These are phyloP conservation scores for Oreocharis arfaki DNA, from an alignment of 2,113 vertebrate species.

Conservation along the genomic window DNA sequence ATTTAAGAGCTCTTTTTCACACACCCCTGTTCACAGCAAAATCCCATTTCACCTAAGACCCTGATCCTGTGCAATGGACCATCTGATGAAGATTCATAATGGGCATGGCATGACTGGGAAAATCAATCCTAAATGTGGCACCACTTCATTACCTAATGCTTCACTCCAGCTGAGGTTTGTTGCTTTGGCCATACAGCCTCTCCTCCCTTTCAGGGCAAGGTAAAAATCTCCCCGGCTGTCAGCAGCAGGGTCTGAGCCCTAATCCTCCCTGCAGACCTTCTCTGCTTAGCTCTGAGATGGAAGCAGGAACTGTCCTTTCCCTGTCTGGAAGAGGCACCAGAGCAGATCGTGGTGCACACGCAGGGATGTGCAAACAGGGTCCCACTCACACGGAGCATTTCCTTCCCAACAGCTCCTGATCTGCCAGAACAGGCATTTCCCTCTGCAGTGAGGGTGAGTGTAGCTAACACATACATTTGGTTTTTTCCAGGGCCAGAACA, in stretches of 20 bases:
- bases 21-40: background rate
- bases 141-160: background rate
- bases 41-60: background rate
- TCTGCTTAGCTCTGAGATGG: background rate
- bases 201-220: background rate
- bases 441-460: background rate
- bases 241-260: background rate
- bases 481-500: background rate
- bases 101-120: background rate
- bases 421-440: background rate
- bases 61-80: background rate
- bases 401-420: background rate
- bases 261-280: background rate
- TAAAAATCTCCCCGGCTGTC: background rate
- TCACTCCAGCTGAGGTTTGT: background rate
- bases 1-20: background rate
- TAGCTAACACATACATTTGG: background rate
- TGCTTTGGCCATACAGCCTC: background rate
- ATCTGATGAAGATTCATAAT: background rate
- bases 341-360: background rate
- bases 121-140: background rate
- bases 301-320: background rate
- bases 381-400: fast-evolving
- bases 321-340: background rate
- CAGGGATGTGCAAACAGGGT: background rate